A percentile compares a stretch with the other conserved stretches of the same genome.
phyloP scores from a whole-genome alignment of 2,888 invertebrate species.

The Drosophila hamatofila region DNA sequence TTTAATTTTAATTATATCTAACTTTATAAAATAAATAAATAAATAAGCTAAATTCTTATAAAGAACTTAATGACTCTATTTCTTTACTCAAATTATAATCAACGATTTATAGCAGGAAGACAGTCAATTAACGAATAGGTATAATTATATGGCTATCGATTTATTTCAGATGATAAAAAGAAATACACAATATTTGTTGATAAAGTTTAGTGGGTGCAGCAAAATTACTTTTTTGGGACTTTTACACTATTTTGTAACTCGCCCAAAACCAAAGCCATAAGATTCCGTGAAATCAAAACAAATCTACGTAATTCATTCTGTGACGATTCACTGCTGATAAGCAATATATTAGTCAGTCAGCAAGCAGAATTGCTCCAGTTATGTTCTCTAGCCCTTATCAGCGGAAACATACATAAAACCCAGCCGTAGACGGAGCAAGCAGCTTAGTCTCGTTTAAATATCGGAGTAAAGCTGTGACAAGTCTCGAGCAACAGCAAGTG shows the following conservation, averaged over 20 bases:
- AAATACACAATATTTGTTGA: not conserved
- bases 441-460: conserved; percentile 40
- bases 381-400: conserved; percentile 42
- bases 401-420: conserved; percentile 41
- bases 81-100: too few species aligned
- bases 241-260: not conserved
- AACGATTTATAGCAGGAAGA: not conserved
- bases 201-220: not conserved
- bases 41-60: too few species aligned
- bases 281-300: not conserved
- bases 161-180: not conserved
- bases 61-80: too few species aligned
- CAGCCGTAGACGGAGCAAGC: conserved; percentile 4
- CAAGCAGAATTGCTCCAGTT: conserved; percentile 23
- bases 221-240: not conserved
- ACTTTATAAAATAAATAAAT: too few species aligned
- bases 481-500: conserved; percentile 13
- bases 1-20: too few species aligned
- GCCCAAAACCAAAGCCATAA: not conserved
- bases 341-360: conserved; percentile 46
- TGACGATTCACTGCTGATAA: conserved; percentile 40
- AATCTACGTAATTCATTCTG: not conserved
- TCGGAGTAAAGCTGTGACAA: conserved; percentile 7
- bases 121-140: not conserved
- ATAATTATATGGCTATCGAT: not conserved